phyloP scores from a whole-genome alignment of 2,888 invertebrate species.

The Oasisia sp. region DNA sequence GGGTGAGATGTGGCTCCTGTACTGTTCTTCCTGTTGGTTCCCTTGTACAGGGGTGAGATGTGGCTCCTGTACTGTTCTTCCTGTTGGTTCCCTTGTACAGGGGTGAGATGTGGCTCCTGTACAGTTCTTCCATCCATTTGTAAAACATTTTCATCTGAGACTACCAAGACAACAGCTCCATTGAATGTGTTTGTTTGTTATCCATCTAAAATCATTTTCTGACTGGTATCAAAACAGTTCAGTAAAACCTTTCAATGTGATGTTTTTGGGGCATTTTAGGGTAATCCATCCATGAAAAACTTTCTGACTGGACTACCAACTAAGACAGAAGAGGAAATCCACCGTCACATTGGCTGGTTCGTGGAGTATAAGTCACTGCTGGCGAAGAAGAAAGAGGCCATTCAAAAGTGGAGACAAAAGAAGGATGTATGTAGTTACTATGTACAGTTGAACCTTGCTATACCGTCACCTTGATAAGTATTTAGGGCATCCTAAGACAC shows the following conservation, averaged over 20 bases:
- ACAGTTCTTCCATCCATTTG: too few relatives aligned
- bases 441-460: not conserved
- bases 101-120: too few relatives aligned
- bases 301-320: constrained; percentile 50
- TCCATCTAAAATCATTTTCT: not conserved
- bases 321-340: constrained; percentile 58
- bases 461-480: not conserved
- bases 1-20: too few relatives aligned
- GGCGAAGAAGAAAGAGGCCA: constrained; percentile 62
- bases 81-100: too few relatives aligned
- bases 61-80: too few relatives aligned
- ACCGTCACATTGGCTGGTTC: constrained; percentile 63
- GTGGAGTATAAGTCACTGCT: constrained; percentile 57
- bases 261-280: not conserved
- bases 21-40: too few relatives aligned
- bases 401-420: constrained; percentile 61
- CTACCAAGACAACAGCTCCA: not conserved
- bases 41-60: too few relatives aligned
- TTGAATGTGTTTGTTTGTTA: not conserved
- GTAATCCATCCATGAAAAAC: not conserved
- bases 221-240: not conserved
- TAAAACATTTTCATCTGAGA: too few relatives aligned
- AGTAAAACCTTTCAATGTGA: not conserved
- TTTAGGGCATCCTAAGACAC: too few relatives aligned
- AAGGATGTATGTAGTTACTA: constrained; percentile 51